Evolutionary conservation across 2,113 vertebrate species (phyloP), one percentile per base, ranked within the genome.

Genomic region (Pao palembangensis): DNA sequence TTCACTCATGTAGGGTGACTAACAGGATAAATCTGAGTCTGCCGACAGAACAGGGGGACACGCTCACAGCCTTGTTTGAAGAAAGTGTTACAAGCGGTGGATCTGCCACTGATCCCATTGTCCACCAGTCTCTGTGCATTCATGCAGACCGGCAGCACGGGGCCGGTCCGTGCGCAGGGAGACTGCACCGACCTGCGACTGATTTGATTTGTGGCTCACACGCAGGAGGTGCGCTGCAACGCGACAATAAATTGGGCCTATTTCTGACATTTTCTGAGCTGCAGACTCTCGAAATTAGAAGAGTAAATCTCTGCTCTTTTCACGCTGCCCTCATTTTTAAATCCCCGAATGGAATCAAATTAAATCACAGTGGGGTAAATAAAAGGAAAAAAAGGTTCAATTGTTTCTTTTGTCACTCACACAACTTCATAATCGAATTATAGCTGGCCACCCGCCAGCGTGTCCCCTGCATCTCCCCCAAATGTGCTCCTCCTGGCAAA

Each of bases 401-500:
- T 89, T 88, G 86, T 87, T 78, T 83, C 85, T 87, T 87, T 89
- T 88, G 86, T 88, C 67, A 21, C 78, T 84, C 86, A 75, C 88
- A 83, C 85, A 89, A 88, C 78, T 87, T 89, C 84, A 87, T 89
- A 89, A 89, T 89, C 81, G 70, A 89, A 88, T 89, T 87, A 89
- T 87, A 73, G 85, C 84, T 81, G 86, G 85, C 86, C 86, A 86
- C 85, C 86, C 81, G 86, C 82, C 85, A 83, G 84, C 73, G 68
- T 82, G 79, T 85, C 79, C 82, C 67, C 54, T 55, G 73, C 66
- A 75, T 76, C 69, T 81, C 72, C 47, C 65, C 69, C 83, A 69
- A 84, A 83, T 58, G 75, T 73, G 79, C 75, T 80, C 69, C 80
- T 82, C 52, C 76, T 69, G 67, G 75, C 83, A 77, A 58, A 77